Conservation (phyloP, 2,113 vertebrate genomes). For the Psittacula cyanocephala region DNA sequence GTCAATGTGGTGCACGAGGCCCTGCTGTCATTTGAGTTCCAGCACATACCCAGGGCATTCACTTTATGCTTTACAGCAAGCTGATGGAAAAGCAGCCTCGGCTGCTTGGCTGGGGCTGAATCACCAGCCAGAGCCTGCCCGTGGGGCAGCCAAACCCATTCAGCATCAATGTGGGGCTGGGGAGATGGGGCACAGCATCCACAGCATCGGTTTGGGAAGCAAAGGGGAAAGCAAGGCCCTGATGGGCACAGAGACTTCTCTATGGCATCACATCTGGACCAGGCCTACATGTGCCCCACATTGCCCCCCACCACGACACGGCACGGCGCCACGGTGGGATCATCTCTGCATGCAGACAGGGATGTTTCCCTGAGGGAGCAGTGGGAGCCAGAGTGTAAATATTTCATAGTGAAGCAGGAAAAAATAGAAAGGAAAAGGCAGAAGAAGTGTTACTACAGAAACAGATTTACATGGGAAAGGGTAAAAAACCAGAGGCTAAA, state of each 20-base stretch:
- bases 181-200: background rate
- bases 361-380: background rate
- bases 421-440: background rate
- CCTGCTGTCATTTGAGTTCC: background rate
- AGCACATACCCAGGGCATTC: background rate
- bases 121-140: background rate
- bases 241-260: rapidly evolving
- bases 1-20: background rate
- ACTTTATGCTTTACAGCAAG: background rate
- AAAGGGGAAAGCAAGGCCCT: background rate
- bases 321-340: background rate
- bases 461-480: background rate
- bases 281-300: background rate
- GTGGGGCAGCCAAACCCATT: background rate
- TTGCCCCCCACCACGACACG: background rate
- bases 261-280: background rate
- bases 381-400: background rate
- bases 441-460: constrained; percentile 40
- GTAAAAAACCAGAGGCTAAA: background rate
- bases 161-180: background rate
- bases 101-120: background rate
- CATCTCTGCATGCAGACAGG: background rate
- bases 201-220: background rate
- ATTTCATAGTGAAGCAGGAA: background rate
- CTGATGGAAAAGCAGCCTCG: background rate